phyloP scores from a whole-genome alignment of 2,113 vertebrate genomes.

The Motacilla tschutschensis region DNA sequence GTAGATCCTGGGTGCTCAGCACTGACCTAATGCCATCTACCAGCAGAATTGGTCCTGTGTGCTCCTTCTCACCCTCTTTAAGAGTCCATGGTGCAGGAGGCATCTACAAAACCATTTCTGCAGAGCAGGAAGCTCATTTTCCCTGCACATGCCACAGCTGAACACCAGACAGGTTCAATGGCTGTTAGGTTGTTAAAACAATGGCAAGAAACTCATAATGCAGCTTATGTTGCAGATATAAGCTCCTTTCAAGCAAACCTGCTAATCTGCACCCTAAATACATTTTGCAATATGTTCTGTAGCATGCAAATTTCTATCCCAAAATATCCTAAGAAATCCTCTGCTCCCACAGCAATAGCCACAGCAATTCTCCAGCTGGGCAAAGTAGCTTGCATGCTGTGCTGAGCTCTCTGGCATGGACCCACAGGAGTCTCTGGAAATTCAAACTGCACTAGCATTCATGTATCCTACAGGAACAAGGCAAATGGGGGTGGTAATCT shows the following conservation, averaged over 20 bases:
- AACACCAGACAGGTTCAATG: not conserved
- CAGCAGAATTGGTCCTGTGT: not conserved
- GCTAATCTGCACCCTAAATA: not conserved
- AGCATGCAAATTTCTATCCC: not conserved
- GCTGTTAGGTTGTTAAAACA: not conserved
- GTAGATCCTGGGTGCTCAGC: not conserved
- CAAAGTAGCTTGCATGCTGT: not conserved
- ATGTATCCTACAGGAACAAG: not conserved
- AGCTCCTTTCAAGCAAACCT: not conserved
- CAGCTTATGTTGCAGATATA: not conserved
- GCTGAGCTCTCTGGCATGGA: not conserved
- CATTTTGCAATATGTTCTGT: not conserved
- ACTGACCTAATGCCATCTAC: rapidly evolving
- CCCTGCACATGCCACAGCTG: not conserved
- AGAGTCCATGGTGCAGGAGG: rapidly evolving
- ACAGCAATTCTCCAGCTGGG: not conserved
- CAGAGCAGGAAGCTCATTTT: not conserved
- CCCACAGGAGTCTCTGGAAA: not conserved
- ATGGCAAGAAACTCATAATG: not conserved
- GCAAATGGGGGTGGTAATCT: not conserved
- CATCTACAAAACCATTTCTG: not conserved
- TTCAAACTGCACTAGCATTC: not conserved
- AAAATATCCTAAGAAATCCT: not conserved
- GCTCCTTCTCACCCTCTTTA: not conserved
- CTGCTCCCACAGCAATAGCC: not conserved